Percentiles rank a stretch among this genome's conserved stretches.
Conservation (phyloP, 2,888 invertebrate genomes). For the Gastrophysa polygoni region DNA sequence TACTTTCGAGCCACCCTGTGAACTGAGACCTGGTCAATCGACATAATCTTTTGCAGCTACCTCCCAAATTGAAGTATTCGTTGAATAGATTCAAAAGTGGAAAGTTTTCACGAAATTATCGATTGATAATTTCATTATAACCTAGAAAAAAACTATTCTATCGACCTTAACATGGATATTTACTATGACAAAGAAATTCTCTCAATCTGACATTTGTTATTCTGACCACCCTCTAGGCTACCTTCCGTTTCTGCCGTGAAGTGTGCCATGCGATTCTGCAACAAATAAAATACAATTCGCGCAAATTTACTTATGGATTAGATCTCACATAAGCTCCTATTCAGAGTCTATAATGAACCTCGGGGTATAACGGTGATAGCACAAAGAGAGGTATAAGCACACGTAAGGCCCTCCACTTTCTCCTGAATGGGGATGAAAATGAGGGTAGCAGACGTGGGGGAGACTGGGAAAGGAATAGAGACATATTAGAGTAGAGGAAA, state of each 20-base stretch:
- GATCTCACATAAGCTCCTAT: conserved; percentile 35
- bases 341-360: conserved; percentile 39
- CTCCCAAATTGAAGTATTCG: too few relatives aligned
- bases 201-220: not conserved
- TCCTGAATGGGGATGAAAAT: conserved; percentile 33
- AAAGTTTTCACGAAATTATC: too few relatives aligned
- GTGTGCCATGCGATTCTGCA: conserved; percentile 27
- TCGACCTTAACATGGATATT: too few relatives aligned
- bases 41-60: too few relatives aligned
- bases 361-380: conserved; percentile 37
- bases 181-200: too few relatives aligned
- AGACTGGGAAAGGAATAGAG: conserved; percentile 17
- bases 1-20: too few relatives aligned
- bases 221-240: not conserved
- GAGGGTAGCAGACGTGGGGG: conserved; percentile 25
- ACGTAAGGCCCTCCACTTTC: conserved; percentile 27
- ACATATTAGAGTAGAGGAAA: too few relatives aligned
- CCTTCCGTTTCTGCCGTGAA: conserved; percentile 15
- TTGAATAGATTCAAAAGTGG: too few relatives aligned
- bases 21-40: too few relatives aligned
- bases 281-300: conserved; percentile 37
- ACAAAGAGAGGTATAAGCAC: conserved; percentile 36
- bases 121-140: too few relatives aligned
- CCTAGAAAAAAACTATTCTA: too few relatives aligned
- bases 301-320: conserved; percentile 43